Percentiles rank a stretch among this genome's conserved stretches.
phyloP scores from a whole-genome alignment of 2,113 vertebrate genomes.

The Phainopepla nitens region DNA sequence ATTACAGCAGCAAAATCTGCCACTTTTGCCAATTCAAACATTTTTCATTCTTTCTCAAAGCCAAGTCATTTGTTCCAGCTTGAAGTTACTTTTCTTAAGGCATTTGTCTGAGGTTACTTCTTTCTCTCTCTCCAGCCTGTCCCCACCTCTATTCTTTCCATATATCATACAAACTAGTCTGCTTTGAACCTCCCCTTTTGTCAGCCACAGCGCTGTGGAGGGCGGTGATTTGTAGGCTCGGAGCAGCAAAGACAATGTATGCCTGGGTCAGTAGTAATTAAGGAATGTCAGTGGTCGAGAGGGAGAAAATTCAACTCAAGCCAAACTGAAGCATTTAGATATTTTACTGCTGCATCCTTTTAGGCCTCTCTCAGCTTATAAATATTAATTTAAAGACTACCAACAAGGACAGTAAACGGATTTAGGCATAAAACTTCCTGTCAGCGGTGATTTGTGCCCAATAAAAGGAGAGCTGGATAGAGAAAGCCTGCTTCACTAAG shows the following conservation, averaged over 20 bases:
- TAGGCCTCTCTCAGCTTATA: conserved; percentile 75
- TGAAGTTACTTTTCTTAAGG: neutral
- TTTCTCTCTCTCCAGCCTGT: neutral
- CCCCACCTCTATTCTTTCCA: neutral
- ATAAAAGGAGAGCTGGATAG: conserved; percentile 73
- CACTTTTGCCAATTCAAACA: neutral
- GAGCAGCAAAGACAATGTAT: neutral
- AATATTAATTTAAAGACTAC: conserved; percentile 87
- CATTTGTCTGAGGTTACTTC: neutral
- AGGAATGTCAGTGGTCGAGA: conserved; percentile 72
- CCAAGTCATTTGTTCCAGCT: neutral
- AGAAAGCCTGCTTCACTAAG: conserved; percentile 74
- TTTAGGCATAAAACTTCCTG: conserved; percentile 82
- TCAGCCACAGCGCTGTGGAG: conserved; percentile 19
- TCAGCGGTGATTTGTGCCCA: conserved; percentile 79
- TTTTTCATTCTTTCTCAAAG: neutral
- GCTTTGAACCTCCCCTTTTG: conserved; percentile 29
- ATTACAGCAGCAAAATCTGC: neutral
- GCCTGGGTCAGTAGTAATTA: conserved; percentile 74
- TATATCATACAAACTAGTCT: conserved; percentile 7
- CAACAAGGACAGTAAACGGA: conserved; percentile 83
- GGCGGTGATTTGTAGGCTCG: conserved; percentile 64
- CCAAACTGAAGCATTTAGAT: conserved; percentile 71
- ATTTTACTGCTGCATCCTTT: conserved; percentile 75
- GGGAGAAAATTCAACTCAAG: conserved; percentile 59